Evolutionary conservation across 2,797 vertebrate species (phyloP).

Genomic region (Halcyon smyrnensis): DNA sequence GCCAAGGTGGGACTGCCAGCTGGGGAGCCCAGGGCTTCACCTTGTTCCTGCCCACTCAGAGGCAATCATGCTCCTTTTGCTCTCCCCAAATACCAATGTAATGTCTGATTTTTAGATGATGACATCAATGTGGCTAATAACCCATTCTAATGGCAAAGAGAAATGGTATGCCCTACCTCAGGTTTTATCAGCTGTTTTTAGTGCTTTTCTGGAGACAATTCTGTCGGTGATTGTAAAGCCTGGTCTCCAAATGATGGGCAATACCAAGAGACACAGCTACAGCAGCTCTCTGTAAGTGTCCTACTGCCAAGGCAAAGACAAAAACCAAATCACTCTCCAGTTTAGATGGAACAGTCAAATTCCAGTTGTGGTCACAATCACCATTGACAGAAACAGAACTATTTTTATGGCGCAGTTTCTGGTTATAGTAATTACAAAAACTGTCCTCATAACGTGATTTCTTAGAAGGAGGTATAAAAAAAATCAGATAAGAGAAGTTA

Average conservation of each 20-base stretch:
- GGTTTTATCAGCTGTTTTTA: not conserved
- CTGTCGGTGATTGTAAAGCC: not conserved
- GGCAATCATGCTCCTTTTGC: not conserved
- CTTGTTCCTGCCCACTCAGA: no score
- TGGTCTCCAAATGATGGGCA: not conserved
- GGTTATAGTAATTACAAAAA: not conserved
- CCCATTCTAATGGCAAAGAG: not conserved
- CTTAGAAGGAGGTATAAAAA: not conserved
- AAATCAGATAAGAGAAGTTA: not conserved
- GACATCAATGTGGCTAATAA: not conserved
- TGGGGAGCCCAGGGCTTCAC: not conserved
- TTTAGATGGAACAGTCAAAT: not conserved
- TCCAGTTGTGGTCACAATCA: not conserved
- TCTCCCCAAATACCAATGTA: not conserved
- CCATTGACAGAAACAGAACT: not conserved
- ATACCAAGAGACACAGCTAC: not conserved
- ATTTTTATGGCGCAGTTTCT: not conserved
- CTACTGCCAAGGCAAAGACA: not conserved
- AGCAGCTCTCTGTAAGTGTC: not conserved
- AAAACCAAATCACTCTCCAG: not conserved
- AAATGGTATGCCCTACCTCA: rapidly evolving
- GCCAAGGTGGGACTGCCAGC: not conserved
- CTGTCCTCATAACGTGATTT: not conserved
- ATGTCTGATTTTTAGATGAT: not conserved
- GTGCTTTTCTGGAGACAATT: not conserved